These are phyloP conservation scores for Oreochromis aureus DNA, from an alignment of 2,113 vertebrate species.

Conservation along the genomic window DNA sequence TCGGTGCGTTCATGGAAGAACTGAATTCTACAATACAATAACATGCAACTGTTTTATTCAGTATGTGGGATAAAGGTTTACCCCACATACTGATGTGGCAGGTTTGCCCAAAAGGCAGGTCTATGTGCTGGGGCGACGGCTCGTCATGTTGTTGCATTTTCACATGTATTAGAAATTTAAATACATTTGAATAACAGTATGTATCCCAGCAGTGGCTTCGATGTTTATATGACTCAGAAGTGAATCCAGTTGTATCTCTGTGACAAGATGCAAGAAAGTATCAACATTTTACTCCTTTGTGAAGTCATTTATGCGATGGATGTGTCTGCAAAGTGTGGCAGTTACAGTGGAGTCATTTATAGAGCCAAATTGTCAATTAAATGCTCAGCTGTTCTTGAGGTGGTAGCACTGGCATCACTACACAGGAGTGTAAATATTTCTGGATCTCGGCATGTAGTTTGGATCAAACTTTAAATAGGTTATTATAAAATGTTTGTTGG, in stretches of 20 bases:
- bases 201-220: neutral
- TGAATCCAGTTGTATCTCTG: neutral
- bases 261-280: neutral
- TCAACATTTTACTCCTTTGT: neutral
- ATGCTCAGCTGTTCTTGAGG: neutral
- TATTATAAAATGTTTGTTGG: neutral
- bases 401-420: neutral
- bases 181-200: neutral
- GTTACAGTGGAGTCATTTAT: neutral
- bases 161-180: neutral
- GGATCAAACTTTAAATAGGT: neutral
- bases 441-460: neutral
- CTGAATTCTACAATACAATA: neutral
- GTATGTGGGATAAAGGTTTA: neutral
- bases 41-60: neutral
- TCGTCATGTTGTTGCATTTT: neutral
- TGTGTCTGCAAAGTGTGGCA: neutral
- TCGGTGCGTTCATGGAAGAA: accelerated
- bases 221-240: neutral
- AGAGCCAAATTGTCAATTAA: neutral
- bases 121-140: neutral
- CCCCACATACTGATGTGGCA: neutral
- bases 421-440: neutral
- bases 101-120: neutral
- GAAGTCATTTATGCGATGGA: neutral